Evolutionary conservation across 2,113 vertebrate genomes (phyloP), one percentile per base, ranked within the genome.

Genomic region (Pangasianodon gigas): DNA sequence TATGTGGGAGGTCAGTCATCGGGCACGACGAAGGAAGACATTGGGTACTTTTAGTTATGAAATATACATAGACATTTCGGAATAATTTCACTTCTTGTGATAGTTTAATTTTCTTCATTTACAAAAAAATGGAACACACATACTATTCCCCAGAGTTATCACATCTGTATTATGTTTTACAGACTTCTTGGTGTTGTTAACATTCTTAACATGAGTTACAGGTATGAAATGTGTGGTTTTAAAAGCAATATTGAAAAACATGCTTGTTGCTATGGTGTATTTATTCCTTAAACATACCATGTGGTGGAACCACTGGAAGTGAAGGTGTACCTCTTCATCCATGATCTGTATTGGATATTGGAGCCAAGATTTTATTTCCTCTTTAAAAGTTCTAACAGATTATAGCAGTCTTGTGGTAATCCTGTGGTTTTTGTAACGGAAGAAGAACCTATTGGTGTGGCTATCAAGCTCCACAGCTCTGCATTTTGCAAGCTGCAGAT

Each of bases 391-490:
- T 89, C 54, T n/a, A 67, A 14, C 81, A 74, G 62, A 67, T 77
- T 37, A 54, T 85, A 85, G 58, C 48, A 88, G 87, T 69, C 58
- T 19, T 67, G 56, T 85, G 75, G 58, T 65, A 88, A 71, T 54
- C n/a, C 8, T 65, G 21, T 65, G 74, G 69, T 41, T 69, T 62
- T 88, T 52, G 41, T 85, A 44, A 62, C 6, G 41, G 48, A 62
- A 85, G 60, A 81, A 85, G 51, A 52, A 41, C 86, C 77, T 71
- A 87, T 37, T 51, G 56, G 88, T 82, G 89, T 46, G 88, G 69
- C 87, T 86, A 65, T 90, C 90, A 29, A 86, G 69, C 79, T 41
- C 88, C 52, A 60, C 84, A 91, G 74, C 88, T 54, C 75, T 92
- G 84, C 48, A 75, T 89, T 87, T 90, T 81, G 58, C 6, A 13